Conservation (phyloP, 2,888 invertebrate species). For the Lissonota sp. region DNA sequence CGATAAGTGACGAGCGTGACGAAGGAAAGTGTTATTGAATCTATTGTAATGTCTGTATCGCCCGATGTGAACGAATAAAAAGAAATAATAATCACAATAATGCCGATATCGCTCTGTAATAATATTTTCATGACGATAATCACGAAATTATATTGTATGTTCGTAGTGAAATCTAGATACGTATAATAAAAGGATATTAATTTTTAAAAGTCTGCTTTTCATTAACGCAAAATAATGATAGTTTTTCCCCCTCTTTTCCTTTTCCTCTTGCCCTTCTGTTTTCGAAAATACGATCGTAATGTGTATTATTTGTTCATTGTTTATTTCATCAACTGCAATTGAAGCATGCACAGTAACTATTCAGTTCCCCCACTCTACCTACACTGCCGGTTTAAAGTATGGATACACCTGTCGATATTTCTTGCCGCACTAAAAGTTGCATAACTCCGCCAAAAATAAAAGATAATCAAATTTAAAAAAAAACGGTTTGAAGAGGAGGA, state of each 20-base stretch:
- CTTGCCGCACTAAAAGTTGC: no score
- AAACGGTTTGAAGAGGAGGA: no score
- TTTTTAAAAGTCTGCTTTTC: conserved; percentile 33
- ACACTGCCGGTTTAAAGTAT: no score
- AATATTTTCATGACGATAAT: conserved; percentile 60
- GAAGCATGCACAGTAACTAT: no score
- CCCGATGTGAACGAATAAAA: conserved; percentile 37
- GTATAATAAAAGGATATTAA: conserved; percentile 59
- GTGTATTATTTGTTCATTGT: no score
- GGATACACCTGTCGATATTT: no score
- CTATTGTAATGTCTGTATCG: conserved; percentile 52
- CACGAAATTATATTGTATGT: conserved; percentile 49
- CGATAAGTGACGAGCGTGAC: conserved; percentile 38
- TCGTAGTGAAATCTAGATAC: conserved; percentile 47
- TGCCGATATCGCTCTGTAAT: conserved; percentile 46
- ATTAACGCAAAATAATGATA: neutral
- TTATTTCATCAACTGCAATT: no score
- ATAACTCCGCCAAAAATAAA: no score
- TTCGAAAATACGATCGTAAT: neutral
- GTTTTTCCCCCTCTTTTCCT: neutral
- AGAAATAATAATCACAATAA: conserved; percentile 7
- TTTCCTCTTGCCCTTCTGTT: neutral
- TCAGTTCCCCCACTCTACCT: no score
- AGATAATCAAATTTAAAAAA: no score
- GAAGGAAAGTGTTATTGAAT: conserved; percentile 39